phyloP scores from a whole-genome alignment of 2,888 invertebrate genomes.

The Conchocele bisecta region DNA sequence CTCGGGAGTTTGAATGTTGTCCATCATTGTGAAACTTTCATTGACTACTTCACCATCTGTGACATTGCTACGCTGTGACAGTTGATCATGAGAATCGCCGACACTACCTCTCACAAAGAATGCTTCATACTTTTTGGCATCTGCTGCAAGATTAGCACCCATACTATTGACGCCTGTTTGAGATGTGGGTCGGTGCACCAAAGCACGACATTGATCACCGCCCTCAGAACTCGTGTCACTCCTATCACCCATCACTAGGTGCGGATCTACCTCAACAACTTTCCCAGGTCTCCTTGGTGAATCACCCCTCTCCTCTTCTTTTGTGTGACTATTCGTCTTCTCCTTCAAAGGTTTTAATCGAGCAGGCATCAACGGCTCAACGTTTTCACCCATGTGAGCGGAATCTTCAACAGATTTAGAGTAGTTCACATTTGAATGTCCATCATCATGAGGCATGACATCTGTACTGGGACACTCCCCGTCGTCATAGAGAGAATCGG shows the following conservation, averaged over 20 bases:
- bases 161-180: background rate
- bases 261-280: conserved; percentile 38
- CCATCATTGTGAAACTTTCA: conserved; percentile 73
- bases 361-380: conserved; percentile 86
- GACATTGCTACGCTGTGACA: conserved; percentile 40
- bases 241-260: conserved; percentile 42
- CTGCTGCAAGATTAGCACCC: background rate
- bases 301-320: conserved; percentile 88
- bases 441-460: conserved; percentile 8
- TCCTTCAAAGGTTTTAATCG: conserved; percentile 87
- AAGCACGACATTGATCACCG: background rate
- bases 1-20: conserved; percentile 68
- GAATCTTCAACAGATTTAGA: background rate
- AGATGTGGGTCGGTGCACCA: background rate
- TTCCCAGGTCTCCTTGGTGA: conserved; percentile 64
- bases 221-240: conserved; percentile 50
- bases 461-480: background rate
- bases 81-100: conserved; percentile 29
- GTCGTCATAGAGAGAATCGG: background rate
- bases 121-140: conserved; percentile 48
- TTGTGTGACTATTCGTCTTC: conserved; percentile 86
- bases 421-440: background rate
- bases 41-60: conserved; percentile 44
- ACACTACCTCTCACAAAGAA: conserved; percentile 53
- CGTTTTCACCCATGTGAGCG: conserved; percentile 7